phyloP scores from a whole-genome alignment of 2,113 vertebrate genomes.

The Channa argus region DNA sequence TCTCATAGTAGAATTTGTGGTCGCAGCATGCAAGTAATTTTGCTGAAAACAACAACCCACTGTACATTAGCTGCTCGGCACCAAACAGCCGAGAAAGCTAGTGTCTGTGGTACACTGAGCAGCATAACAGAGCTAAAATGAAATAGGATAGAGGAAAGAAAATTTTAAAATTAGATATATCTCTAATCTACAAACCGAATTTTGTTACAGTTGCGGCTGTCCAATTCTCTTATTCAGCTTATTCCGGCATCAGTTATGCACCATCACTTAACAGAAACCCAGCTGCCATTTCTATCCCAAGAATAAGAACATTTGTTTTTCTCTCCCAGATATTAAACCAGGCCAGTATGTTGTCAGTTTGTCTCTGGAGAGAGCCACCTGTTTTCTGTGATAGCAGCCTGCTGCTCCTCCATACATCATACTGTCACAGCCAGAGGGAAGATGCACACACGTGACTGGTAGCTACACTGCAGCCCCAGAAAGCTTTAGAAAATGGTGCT shows the following conservation, averaged over 20 bases:
- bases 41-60: background rate
- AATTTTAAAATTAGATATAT: too few species aligned
- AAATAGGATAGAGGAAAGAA: too few species aligned
- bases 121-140: background rate
- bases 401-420: constrained; percentile 71
- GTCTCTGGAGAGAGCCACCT: constrained; percentile 68
- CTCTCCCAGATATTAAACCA: constrained; percentile 54
- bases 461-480: background rate
- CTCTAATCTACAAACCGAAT: too few species aligned
- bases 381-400: constrained; percentile 71
- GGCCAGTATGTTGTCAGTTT: constrained; percentile 50
- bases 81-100: background rate
- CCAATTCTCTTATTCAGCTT: too few species aligned
- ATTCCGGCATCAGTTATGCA: too few species aligned
- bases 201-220: too few species aligned
- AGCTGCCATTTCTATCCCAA: constrained; percentile 20
- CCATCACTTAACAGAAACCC: background rate
- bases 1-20: too few species aligned
- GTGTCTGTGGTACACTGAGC: background rate
- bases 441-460: background rate
- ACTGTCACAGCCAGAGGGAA: constrained; percentile 60
- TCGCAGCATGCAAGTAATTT: too few species aligned
- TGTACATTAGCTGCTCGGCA: background rate
- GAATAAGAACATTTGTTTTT: constrained; percentile 41
- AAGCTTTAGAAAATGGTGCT: constrained; percentile 33